A percentile compares a stretch with the other conserved stretches of the same genome.
Conservation (phyloP, 2,113 vertebrate genomes). For the Mirounga angustirostris region DNA sequence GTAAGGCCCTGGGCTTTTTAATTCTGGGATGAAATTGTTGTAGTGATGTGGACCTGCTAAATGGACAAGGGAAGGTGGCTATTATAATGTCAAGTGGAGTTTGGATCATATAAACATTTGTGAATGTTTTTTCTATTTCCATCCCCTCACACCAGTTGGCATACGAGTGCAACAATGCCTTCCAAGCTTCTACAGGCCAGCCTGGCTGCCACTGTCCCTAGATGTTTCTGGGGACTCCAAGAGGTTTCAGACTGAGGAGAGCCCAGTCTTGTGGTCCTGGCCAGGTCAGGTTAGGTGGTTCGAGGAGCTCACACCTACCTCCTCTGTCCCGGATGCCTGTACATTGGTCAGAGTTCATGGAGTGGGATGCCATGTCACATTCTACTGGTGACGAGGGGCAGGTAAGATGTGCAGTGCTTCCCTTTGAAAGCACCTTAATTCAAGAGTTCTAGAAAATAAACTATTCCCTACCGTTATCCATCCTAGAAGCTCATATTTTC, state of each 20-base stretch:
- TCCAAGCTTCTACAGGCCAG: background rate
- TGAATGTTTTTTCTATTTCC: background rate
- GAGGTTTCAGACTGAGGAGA: background rate
- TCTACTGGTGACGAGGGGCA: background rate
- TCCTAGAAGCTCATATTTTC: background rate
- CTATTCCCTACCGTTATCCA: background rate
- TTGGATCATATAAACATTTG: background rate
- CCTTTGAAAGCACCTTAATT: background rate
- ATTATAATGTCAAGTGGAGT: background rate
- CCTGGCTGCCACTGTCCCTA: background rate
- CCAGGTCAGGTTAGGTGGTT: background rate
- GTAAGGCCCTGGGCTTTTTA: background rate
- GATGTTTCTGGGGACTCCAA: background rate
- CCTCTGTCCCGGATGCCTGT: accelerated
- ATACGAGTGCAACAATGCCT: background rate
- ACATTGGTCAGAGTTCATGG: background rate
- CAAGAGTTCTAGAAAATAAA: slow-evolving; percentile 16
- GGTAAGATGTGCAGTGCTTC: background rate
- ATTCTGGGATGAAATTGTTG: background rate
- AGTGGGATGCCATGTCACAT: accelerated
- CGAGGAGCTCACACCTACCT: background rate
- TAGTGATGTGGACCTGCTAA: background rate
- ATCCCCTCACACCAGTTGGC: background rate
- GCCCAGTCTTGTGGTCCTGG: background rate
- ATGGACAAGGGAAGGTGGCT: background rate